phyloP scores from a whole-genome alignment of 2,888 invertebrate genomes.

The Empis livida region DNA sequence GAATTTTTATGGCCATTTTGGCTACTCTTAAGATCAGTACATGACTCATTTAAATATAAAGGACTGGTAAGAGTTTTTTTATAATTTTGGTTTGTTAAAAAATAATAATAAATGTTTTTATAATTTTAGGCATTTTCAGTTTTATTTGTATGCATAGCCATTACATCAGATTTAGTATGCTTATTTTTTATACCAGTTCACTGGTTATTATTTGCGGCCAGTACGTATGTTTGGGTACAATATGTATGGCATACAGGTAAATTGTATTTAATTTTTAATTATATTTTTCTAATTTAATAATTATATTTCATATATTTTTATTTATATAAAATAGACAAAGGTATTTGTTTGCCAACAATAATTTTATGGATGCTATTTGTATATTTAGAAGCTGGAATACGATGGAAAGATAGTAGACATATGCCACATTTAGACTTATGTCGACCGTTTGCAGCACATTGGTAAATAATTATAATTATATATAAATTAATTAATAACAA shows the following conservation, averaged over 20 bases:
- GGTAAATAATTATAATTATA: conserved; percentile 41
- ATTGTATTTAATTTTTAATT: conserved; percentile 2
- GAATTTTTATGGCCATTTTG: conserved; percentile 99
- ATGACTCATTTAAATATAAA: conserved; percentile 96
- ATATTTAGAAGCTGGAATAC: conserved; percentile 84
- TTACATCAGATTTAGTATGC: conserved; percentile 97
- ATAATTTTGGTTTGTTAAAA: background rate
- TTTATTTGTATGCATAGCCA: conserved; percentile 94
- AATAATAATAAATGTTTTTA: conserved; percentile 1
- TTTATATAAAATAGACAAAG: conserved; percentile 54
- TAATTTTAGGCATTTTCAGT: conserved; percentile 79
- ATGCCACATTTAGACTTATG: conserved; percentile 82
- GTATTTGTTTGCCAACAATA: conserved; percentile 88
- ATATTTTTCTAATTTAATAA: background rate
- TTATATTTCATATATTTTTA: conserved; percentile 1
- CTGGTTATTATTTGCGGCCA: conserved; percentile 95
- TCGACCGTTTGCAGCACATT: conserved; percentile 93
- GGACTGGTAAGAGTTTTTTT: conserved; percentile 70
- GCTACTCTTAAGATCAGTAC: conserved; percentile 87
- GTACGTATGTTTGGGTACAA: conserved; percentile 98
- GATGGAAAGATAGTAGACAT: conserved; percentile 69
- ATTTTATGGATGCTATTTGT: conserved; percentile 88
- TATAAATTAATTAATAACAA: too few species aligned
- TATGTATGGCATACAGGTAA: conserved; percentile 95
- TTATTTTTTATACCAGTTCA: conserved; percentile 97